Evolutionary conservation across 2,797 vertebrate species (phyloP).

Genomic region (Pseudotriccus pelzelni): DNA sequence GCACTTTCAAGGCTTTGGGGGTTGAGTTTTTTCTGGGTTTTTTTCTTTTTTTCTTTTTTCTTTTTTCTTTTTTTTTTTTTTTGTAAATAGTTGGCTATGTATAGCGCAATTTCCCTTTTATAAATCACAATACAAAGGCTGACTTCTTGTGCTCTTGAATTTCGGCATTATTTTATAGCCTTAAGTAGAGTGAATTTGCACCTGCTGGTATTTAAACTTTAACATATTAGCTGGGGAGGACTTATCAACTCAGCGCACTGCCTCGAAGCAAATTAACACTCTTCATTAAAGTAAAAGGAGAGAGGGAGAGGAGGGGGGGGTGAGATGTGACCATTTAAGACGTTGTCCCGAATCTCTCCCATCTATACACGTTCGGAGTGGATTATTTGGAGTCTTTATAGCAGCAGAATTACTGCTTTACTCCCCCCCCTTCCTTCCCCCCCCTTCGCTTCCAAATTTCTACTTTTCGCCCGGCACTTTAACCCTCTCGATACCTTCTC

Average conservation of each 20-base stretch:
- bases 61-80: background rate
- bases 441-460: constrained; percentile 11
- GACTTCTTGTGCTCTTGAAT: constrained; percentile 44
- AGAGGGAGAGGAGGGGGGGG: too few species aligned
- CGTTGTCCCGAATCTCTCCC: background rate
- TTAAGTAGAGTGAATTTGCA: constrained; percentile 27
- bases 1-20: constrained; percentile 36
- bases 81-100: constrained; percentile 30
- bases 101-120: constrained; percentile 28
- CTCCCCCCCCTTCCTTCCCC: background rate
- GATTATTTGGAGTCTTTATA: background rate
- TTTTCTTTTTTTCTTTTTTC: background rate
- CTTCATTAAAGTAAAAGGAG: constrained; percentile 14
- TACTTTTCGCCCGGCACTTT: background rate
- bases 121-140: constrained; percentile 42
- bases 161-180: constrained; percentile 33
- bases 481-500: background rate
- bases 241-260: constrained; percentile 18
- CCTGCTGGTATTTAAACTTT: constrained; percentile 58
- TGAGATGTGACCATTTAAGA: background rate
- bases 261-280: constrained; percentile 28
- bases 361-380: background rate
- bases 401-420: background rate
- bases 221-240: constrained; percentile 15
- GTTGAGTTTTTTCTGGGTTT: background rate